Base-by-base conservation (phyloP, 2,888 invertebrate species). In the Melikaiella ostensackeni region DNA sequence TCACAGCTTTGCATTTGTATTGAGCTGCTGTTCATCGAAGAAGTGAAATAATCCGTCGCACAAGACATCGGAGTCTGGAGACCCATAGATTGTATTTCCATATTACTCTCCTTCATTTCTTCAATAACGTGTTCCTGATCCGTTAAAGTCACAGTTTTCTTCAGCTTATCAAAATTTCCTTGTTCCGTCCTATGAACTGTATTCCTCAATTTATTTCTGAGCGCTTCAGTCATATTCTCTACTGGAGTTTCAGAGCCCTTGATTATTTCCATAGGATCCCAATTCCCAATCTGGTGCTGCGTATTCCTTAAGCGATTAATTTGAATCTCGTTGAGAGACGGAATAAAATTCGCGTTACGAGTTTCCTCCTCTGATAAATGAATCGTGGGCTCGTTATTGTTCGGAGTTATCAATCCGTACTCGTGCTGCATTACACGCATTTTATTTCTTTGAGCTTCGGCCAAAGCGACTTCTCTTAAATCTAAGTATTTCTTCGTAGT, bases 401-500 rank as follows among this genome's bases (percentile, higher is more conserved):
- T 88, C 70, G 88, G 88, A 27, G 88, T 88, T 5, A 89, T 88
- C 83, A 87, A 85, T 5, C 93, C 93, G 81, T 93, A 95, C 87
- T 95, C 95, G 0, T 94, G 93, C 5, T 93, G 92, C 77, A 95
- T 88, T 1, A 95, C 92, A 89, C 93, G 94, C 27, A 94, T 86
- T 88, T 93, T 94, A 84, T 95, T 95, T 74, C 92, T 89, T 80
- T 94, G 91, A 0, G 95, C 94, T 77, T 94, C 94, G 19, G 93
- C 94, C 77, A 94, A 92, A 2, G 93, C 93, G 0, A 86, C 84
- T 74, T 86, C 80, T 86, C 6, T 75, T 33, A 75, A 83, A 75
- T 77, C 79, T 75, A 73, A 84, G 66, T 50, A 70, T 50, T 55
- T 70, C 9, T 55, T 33, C 9, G 27, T 30, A 70, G 73, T 46